A percentile compares a stretch with the other conserved stretches of the same genome.
These are phyloP conservation scores for Drosophila kuntzei DNA, from an alignment of 2,888 invertebrate genomes.

Conservation along the genomic window DNA sequence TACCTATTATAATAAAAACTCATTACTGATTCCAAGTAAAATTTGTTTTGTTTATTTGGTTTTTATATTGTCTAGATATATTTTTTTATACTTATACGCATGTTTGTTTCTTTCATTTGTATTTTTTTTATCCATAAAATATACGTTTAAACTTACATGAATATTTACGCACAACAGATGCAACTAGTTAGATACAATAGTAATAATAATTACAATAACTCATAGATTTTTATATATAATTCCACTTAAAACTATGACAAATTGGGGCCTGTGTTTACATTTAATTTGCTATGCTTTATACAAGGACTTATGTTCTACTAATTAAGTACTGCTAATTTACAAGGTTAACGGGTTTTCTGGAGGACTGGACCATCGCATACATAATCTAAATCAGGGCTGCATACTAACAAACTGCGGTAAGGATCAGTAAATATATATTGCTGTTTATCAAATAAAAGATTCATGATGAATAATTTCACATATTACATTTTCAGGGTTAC, in stretches of 20 bases:
- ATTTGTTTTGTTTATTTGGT: slow-evolving; percentile 66
- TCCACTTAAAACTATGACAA: slow-evolving; percentile 76
- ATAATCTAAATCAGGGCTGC: slow-evolving; percentile 1
- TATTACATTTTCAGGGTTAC: background rate
- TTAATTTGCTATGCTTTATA: slow-evolving; percentile 72
- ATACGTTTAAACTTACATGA: slow-evolving; percentile 70
- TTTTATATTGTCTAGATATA: slow-evolving; percentile 67
- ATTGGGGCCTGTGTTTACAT: slow-evolving; percentile 52
- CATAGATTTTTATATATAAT: slow-evolving; percentile 36
- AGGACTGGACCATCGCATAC: slow-evolving; percentile 6
- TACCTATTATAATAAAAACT: background rate
- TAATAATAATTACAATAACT: slow-evolving; percentile 54
- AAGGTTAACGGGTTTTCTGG: slow-evolving; percentile 21
- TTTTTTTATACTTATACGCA: slow-evolving; percentile 48
- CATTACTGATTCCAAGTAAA: slow-evolving; percentile 42
- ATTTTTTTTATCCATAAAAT: slow-evolving; percentile 65
- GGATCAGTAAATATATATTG: no score
- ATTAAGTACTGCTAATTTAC: slow-evolving; percentile 76
- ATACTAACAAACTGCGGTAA: background rate
- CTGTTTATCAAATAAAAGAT: background rate
- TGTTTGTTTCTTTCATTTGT: slow-evolving; percentile 25
- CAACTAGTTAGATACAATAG: slow-evolving; percentile 61
- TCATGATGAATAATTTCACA: background rate
- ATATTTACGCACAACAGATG: slow-evolving; percentile 77
- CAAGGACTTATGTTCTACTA: slow-evolving; percentile 63